Evolutionary conservation across 2,888 invertebrate species (phyloP).

Genomic region (Pinctada fucata): DNA sequence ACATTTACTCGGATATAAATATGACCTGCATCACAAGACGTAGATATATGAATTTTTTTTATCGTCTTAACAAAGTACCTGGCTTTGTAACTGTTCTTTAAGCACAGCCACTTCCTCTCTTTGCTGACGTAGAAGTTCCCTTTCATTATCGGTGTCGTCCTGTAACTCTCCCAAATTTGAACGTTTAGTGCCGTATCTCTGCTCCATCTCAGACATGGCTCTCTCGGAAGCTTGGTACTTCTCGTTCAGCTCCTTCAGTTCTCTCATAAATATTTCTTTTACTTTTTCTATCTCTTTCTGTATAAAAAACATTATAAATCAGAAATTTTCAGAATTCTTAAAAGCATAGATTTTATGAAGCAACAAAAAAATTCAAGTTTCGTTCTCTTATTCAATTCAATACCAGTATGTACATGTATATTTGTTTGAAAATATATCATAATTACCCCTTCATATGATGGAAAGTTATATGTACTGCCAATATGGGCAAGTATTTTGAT

Average conservation of each 20-base stretch:
- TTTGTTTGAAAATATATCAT: too few species aligned
- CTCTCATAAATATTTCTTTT: slow-evolving; percentile 65
- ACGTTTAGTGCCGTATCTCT: slow-evolving; percentile 46
- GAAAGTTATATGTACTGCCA: too few species aligned
- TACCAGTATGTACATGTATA: too few species aligned
- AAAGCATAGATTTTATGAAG: too few species aligned
- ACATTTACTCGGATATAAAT: too few species aligned
- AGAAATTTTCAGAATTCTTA: too few species aligned
- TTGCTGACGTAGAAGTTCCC: slow-evolving; percentile 60
- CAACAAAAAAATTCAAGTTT: too few species aligned
- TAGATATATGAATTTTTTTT: too few species aligned
- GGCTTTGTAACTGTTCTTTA: slow-evolving; percentile 65
- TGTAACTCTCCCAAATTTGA: slow-evolving; percentile 66
- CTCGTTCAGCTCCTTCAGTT: slow-evolving; percentile 66
- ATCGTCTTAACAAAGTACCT: slow-evolving; percentile 44
- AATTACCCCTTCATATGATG: too few species aligned
- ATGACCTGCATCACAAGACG: too few species aligned
- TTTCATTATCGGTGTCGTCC: slow-evolving; percentile 68
- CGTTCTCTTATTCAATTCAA: too few species aligned
- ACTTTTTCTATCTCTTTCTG: slow-evolving; percentile 64
- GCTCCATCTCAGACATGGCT: slow-evolving; percentile 53
- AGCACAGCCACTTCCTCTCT: slow-evolving; percentile 64
- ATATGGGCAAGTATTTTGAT: too few species aligned
- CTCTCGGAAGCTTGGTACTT: slow-evolving; percentile 65
- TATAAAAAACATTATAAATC: slow-evolving; percentile 12